phyloP scores from a whole-genome alignment of 1,140 invertebrate genomes.

The Calycopis cecrops region DNA sequence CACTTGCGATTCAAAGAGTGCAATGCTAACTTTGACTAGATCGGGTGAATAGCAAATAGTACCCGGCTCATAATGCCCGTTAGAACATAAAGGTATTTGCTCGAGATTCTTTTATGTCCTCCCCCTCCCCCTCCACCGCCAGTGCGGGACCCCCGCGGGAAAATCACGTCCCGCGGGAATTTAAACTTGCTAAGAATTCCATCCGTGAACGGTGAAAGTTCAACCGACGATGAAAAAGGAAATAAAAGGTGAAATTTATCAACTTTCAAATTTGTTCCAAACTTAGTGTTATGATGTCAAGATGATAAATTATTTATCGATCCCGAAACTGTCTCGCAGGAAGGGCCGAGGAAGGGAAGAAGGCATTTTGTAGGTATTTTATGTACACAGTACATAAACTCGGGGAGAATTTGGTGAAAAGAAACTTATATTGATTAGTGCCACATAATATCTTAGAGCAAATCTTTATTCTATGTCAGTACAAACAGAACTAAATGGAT shows the following conservation, averaged over 20 bases:
- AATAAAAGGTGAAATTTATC: conserved; percentile 32
- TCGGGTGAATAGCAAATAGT: background rate
- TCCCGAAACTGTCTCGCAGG: background rate
- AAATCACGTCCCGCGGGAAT: conserved; percentile 32
- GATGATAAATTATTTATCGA: conserved; percentile 2
- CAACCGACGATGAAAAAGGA: conserved; percentile 28
- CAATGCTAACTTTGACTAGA: background rate
- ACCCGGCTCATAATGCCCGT: conserved; percentile 13
- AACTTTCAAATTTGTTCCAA: conserved; percentile 25
- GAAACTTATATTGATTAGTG: too few species aligned
- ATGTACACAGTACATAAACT: too few species aligned
- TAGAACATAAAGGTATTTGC: conserved; percentile 18
- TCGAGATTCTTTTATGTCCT: conserved; percentile 25
- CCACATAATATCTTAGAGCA: too few species aligned
- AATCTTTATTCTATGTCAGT: too few species aligned
- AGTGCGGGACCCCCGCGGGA: conserved; percentile 24
- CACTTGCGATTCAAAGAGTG: conserved; percentile 1
- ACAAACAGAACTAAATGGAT: too few species aligned
- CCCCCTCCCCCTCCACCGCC: conserved; percentile 15
- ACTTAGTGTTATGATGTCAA: conserved; percentile 3
- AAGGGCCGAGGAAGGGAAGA: too few species aligned
- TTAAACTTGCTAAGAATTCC: conserved; percentile 30
- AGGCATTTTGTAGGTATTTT: too few species aligned
- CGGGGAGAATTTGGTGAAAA: too few species aligned
- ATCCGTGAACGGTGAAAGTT: conserved; percentile 31